Percentiles rank a stretch among this genome's conserved stretches.
These are phyloP conservation scores for Drosophila prosaltans DNA, from an alignment of 1,140 invertebrate species.

Conservation along the genomic window DNA sequence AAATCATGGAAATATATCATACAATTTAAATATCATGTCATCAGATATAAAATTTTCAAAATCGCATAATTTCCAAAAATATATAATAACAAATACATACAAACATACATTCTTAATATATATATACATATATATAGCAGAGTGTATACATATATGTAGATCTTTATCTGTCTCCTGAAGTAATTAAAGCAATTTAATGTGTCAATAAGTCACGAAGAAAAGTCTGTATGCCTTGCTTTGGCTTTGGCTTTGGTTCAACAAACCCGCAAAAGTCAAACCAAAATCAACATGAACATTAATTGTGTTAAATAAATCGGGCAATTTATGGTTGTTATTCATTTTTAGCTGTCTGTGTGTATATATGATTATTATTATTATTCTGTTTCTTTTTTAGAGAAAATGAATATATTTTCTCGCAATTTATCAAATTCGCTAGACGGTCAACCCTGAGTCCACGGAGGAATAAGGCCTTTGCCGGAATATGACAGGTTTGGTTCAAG, in stretches of 20 bases:
- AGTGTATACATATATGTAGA: not conserved
- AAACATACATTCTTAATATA: not conserved
- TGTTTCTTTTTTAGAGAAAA: not conserved
- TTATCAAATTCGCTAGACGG: constrained; percentile 33
- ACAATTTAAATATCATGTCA: not conserved
- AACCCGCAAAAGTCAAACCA: constrained; percentile 29
- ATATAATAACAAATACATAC: too few relatives aligned
- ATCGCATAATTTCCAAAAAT: not conserved
- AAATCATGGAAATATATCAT: not conserved
- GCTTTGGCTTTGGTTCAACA: constrained; percentile 39
- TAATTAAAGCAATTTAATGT: constrained; percentile 60
- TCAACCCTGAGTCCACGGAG: not conserved
- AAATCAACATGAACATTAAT: constrained; percentile 49
- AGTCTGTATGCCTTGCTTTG: constrained; percentile 32
- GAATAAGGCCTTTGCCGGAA: constrained; percentile 4
- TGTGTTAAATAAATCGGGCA: constrained; percentile 49
- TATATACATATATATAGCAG: not conserved
- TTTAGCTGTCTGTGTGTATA: constrained; percentile 1
- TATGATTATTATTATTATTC: not conserved
- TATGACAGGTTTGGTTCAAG: constrained; percentile 38
- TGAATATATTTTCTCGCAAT: constrained; percentile 34
- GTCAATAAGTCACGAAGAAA: constrained; percentile 60
- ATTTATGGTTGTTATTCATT: constrained; percentile 45
- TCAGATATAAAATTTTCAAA: not conserved
- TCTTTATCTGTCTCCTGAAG: constrained; percentile 35